These are phyloP conservation scores for Stigmatopora argus DNA, from an alignment of 2,113 vertebrate genomes.

Conservation along the genomic window DNA sequence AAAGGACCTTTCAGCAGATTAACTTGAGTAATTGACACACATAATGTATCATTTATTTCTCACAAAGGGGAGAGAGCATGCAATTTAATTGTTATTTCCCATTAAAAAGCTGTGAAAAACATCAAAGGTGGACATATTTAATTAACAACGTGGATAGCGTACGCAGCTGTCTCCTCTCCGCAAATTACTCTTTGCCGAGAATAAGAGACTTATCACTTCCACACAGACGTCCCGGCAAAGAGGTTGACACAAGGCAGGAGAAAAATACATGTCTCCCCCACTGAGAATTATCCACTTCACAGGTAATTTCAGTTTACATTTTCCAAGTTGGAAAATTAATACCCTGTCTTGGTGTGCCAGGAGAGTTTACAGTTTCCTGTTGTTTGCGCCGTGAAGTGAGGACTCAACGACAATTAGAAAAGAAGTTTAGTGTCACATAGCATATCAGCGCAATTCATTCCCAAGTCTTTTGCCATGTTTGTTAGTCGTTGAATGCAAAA, in stretches of 20 bases:
- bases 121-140: conserved; percentile 76
- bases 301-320: conserved; percentile 67
- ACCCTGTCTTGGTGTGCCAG: conserved; percentile 60
- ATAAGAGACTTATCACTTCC: conserved; percentile 73
- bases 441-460: conserved; percentile 28
- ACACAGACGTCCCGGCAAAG: conserved; percentile 68
- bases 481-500: conserved; percentile 27
- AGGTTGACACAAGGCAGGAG: conserved; percentile 68
- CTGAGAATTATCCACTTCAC: conserved; percentile 71
- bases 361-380: conserved; percentile 53
- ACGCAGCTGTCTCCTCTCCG: conserved; percentile 63
- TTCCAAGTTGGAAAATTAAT: conserved; percentile 66
- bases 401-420: conserved; percentile 20
- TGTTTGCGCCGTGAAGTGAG: conserved; percentile 45
- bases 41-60: conserved; percentile 55
- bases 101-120: conserved; percentile 69
- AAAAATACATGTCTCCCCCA: conserved; percentile 59
- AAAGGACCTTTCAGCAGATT: conserved; percentile 51
- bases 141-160: conserved; percentile 74
- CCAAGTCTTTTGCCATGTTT: conserved; percentile 27
- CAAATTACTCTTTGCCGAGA: conserved; percentile 71
- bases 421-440: conserved; percentile 31
- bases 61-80: conserved; percentile 46
- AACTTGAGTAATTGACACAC: conserved; percentile 47
- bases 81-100: conserved; percentile 65